Evolutionary conservation across 2,797 vertebrate genomes (phyloP), one percentile per base, ranked within the genome.

Genomic region (Clamator glandarius): DNA sequence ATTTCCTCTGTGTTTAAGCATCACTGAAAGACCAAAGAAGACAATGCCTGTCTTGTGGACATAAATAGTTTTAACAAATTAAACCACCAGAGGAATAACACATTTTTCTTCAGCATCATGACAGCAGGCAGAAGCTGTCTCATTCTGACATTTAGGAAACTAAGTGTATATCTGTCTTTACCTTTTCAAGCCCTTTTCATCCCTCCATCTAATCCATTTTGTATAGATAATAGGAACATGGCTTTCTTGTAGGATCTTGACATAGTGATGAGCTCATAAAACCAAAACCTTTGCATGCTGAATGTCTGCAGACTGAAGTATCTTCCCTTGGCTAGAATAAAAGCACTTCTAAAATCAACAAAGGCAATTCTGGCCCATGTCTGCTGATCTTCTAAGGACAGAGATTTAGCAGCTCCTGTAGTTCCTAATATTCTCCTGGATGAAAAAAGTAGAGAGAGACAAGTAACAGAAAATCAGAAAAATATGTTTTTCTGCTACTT

Each of bases 161-260:
- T 35, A 58, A 93, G 82, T 8, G 3, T 74, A 15, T 61, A 36
- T 67, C 67, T 92, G 44, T 61, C 66, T 93, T 93, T 89, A 89
- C 89, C 74, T 88, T 96, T 96, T 67, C 77, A 78, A 95, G 91
- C 80, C 93, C 87, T 96, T 96, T 94, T 89, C 84, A 90, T 84
- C 54, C 66, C 54, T 69, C 29, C 66, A 44, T 10, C 23, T 96
- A 90, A 91, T 92, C 73, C 44, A 15, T 84, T 96, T 94, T 93
- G 69, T 72, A 55, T 57, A 72, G 92, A 92, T 93, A 80, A 91
- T 39, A 74, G 77, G 68, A 93, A 78, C 55, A 55, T 0, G 36
- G 82, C 31, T 94, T 90, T 39, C 72, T 67, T 39, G 6, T 33
- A 76, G 69, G 41, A 72, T 29, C 72, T 39, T 55, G 91, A 82